Evolutionary conservation across 2,888 invertebrate species (phyloP), one percentile per base, ranked within the genome.

Genomic region (Acleris cristana): DNA sequence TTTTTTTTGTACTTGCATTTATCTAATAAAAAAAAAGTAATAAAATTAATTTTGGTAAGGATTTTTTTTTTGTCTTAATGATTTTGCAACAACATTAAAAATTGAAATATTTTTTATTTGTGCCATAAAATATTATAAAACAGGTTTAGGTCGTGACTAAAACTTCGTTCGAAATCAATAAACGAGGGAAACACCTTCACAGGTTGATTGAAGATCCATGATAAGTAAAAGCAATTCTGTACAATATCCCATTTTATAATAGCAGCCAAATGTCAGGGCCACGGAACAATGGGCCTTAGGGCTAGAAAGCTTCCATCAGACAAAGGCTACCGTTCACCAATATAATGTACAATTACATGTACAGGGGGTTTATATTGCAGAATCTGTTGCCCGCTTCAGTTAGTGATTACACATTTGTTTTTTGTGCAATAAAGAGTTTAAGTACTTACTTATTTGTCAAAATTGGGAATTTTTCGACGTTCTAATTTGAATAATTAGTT

Each of bases 271-370:
- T 66, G 61, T 57, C 66, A 66, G 56, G 66, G 66, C 45, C 52
- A 19, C 14, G 4, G 8, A 51, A 66, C 66, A 66, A 66, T 62
- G 66, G 52, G 52, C 21, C 44, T 26, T 66, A 55, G 51, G 45
- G 60, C 60, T 66, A 61, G 66, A 66, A 66, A 66, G 61, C 44
- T 19, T 55, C 59, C 19, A 14, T 49, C 56, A 56, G 63, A 56
- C 61, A 66, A 66, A 49, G 21, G 66, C 66, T 66, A 66, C 66
- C 56, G 66, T 66, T 66, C 65, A 34, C 66, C 34, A 21, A 18
- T 12, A 19, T 23, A 48, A 44, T 19, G 5, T 48, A 54, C 59
- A 49, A 40, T 49, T 54, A 45, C 19, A 7, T 21, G 2, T 30
- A 16, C 58, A 48, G 16, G 57, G 19, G 40, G 55, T 44, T 44